A percentile compares a stretch with the other conserved stretches of the same genome.
Conservation (phyloP, 1,140 invertebrate genomes). For the Drosophila oshimai region DNA sequence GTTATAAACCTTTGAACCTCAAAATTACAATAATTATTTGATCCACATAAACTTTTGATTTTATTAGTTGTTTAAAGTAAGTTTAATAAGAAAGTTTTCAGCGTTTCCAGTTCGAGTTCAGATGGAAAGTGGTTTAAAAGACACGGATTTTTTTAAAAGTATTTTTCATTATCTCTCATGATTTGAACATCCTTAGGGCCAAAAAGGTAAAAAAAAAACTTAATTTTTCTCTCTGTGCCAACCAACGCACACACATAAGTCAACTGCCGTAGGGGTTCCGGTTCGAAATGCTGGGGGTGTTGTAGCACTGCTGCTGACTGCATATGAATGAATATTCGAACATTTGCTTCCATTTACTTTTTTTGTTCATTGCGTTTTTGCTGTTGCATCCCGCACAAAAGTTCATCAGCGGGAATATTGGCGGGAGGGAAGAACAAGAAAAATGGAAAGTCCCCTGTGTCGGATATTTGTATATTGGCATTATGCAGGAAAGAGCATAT, state of each 20-base stretch:
- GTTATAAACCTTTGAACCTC: no score
- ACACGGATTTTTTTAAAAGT: no score
- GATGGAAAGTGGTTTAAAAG: no score
- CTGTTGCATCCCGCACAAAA: constrained; percentile 56
- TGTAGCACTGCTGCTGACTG: constrained; percentile 60
- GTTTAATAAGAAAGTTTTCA: no score
- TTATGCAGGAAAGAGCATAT: background rate
- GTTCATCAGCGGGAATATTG: constrained; percentile 76
- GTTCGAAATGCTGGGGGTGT: background rate
- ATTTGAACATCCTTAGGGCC: no score
- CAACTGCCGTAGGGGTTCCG: constrained; percentile 57
- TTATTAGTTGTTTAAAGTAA: no score
- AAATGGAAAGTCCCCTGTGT: constrained; percentile 62
- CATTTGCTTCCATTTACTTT: constrained; percentile 42
- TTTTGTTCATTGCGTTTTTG: constrained; percentile 30
- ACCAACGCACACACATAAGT: constrained; percentile 37
- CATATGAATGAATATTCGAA: constrained; percentile 80
- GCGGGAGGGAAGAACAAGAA: constrained; percentile 36
- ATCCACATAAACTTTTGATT: no score
- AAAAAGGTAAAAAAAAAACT: no score
- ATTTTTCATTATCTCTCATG: no score
- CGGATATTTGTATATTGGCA: constrained; percentile 23
- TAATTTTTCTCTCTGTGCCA: background rate
- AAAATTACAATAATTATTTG: no score
- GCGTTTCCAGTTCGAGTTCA: no score